Conservation (phyloP, 2,888 invertebrate species). For the Eremobia ochroleuca region DNA sequence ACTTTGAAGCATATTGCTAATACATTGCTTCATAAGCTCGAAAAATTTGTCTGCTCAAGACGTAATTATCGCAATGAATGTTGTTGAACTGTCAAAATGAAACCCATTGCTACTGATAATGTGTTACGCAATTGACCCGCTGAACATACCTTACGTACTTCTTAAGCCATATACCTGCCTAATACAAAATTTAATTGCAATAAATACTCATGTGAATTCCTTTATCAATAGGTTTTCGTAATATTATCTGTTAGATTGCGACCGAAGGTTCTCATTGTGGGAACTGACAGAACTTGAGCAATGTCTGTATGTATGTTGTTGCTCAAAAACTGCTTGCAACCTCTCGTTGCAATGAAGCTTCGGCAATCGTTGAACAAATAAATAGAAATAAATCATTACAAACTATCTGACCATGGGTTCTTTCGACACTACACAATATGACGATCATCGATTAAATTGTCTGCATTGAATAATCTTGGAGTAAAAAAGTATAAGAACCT, state of each 20-base stretch:
- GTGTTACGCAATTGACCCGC: too few relatives aligned
- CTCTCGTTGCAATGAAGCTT: slow-evolving; percentile 47
- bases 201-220: slow-evolving; percentile 17
- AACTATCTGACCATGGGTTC: slow-evolving; percentile 14
- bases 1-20: too few relatives aligned
- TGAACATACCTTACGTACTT: background rate
- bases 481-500: background rate
- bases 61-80: too few relatives aligned
- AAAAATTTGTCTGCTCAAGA: too few relatives aligned
- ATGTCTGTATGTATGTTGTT: slow-evolving; percentile 56
- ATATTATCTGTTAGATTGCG: slow-evolving; percentile 50
- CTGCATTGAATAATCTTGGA: background rate
- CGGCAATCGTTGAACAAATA: slow-evolving; percentile 16
- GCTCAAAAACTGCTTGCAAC: slow-evolving; percentile 60
- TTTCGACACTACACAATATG: slow-evolving; percentile 23
- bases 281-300: slow-evolving; percentile 52
- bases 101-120: too few relatives aligned
- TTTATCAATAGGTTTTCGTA: slow-evolving; percentile 54
- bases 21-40: too few relatives aligned
- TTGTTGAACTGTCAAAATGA: too few relatives aligned
- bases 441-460: slow-evolving; percentile 24
- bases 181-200: slow-evolving; percentile 13
- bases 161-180: background rate
- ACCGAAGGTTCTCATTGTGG: slow-evolving; percentile 50
- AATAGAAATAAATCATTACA: slow-evolving; percentile 26